Base-by-base conservation (phyloP, 2,113 vertebrate species). In the Hylia prasina region DNA sequence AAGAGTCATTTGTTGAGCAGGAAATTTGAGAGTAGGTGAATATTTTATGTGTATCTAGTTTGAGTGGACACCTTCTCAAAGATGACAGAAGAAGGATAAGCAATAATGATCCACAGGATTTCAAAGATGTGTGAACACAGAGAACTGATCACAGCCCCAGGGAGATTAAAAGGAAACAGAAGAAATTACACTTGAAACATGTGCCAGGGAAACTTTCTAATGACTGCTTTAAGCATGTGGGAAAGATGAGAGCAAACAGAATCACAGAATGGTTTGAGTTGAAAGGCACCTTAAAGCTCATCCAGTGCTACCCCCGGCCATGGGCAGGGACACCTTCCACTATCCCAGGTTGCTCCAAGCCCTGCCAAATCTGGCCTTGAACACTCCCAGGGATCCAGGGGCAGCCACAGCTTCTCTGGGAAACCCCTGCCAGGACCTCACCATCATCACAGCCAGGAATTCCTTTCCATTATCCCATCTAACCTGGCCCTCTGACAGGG, bases 401-500 rank as follows among this genome's bases (percentile, higher is more conserved):
- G 2, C 53, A 89, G 44, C 51, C 68, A 16, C 77, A 81, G 77
- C 51, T 82, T 3, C 77, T 58, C 58, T 65, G 50, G 42, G 35
- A 6, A 80, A 2, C 50, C 76, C 27, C 27, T 7, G 58, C 51
- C 76, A 81, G 51, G 25, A 15, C 68, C 51, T 57, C 22, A 35
- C 56, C 4, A 22, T 21, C n/a, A 22, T 35, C 51, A 4, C 31
- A 57, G 12, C 1, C 10, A 66, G 6, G 3, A 37, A 73, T 51
- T 58, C 1, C 33, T 51, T 7, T 7, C 66, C 37, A 58, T 20
- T 1, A 44, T 19, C 27, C 44, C 68, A 66, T 5, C 27, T 2
- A 2, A 0, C 2, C 37, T 37, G 58, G 28, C 19, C 16, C 37
- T 81, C 27, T 72, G 50, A 12, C 37, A 9, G 0, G 9, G 22